These are phyloP conservation scores for Zaprionus ornatus DNA, from an alignment of 1,140 invertebrate genomes.

Conservation along the genomic window DNA sequence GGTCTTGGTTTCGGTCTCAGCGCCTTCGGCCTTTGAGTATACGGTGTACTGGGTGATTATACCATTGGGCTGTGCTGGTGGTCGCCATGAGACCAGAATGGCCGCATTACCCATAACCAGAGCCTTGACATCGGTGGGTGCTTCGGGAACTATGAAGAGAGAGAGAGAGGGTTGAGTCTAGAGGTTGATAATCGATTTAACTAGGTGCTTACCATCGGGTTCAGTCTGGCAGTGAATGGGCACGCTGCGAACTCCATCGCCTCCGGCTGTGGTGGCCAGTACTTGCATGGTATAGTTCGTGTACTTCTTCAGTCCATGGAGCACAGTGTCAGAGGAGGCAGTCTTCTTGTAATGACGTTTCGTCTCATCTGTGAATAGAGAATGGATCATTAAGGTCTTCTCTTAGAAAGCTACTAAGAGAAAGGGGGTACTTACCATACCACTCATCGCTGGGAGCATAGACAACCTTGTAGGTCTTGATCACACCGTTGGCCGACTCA, in stretches of 20 bases:
- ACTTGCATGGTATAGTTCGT: slow-evolving; percentile 99
- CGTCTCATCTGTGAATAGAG: slow-evolving; percentile 89
- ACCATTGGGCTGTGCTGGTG: slow-evolving; percentile 95
- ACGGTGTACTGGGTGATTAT: slow-evolving; percentile 96
- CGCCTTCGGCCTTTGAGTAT: slow-evolving; percentile 92
- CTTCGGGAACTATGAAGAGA: slow-evolving; percentile 90
- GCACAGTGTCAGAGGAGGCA: slow-evolving; percentile 95
- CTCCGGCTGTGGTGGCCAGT: slow-evolving; percentile 96
- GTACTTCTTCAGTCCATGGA: slow-evolving; percentile 96
- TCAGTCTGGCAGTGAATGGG: slow-evolving; percentile 97
- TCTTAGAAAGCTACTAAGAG: neutral
- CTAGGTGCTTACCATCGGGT: slow-evolving; percentile 92
- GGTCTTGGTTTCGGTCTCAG: slow-evolving; percentile 87
- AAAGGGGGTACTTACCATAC: slow-evolving; percentile 89
- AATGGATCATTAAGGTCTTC: neutral
- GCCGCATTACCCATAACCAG: slow-evolving; percentile 95
- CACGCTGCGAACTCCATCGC: slow-evolving; percentile 96
- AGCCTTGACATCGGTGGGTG: slow-evolving; percentile 96
- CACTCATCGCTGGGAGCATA: slow-evolving; percentile 96
- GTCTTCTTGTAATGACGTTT: slow-evolving; percentile 96
- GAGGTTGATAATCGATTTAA: neutral
- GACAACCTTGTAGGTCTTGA: slow-evolving; percentile 98
- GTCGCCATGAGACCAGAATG: slow-evolving; percentile 96
- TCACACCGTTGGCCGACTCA: slow-evolving; percentile 95
- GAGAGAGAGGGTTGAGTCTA: neutral